Evolutionary conservation across 2,113 vertebrate genomes (phyloP).

Genomic region (Salvelinus namaycush): DNA sequence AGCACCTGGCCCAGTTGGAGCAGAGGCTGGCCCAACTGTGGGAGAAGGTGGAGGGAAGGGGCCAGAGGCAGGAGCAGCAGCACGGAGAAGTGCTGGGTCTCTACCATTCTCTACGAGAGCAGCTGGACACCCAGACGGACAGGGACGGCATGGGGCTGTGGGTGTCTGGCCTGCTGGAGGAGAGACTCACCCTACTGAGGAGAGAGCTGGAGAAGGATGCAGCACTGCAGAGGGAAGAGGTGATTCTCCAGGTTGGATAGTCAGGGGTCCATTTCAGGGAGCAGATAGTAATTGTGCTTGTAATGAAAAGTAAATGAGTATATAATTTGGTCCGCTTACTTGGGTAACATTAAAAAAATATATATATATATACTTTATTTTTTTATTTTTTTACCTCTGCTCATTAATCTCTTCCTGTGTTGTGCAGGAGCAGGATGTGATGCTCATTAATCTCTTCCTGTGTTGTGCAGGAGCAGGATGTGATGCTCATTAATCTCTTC

Average conservation of each 20-base stretch:
- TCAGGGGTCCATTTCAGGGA: not conserved
- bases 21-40: constrained; percentile 75
- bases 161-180: constrained; percentile 63
- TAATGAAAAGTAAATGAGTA: too few relatives aligned
- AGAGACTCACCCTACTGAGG: constrained; percentile 51
- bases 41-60: constrained; percentile 60
- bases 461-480: too few relatives aligned
- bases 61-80: constrained; percentile 59
- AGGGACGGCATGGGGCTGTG: constrained; percentile 43
- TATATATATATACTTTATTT: not conserved
- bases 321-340: not conserved
- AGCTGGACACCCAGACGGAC: constrained; percentile 51
- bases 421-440: too few relatives aligned
- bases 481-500: not conserved
- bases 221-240: constrained; percentile 36
- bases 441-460: too few relatives aligned
- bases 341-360: too few relatives aligned
- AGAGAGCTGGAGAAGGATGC: constrained; percentile 48
- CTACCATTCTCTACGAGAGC: constrained; percentile 71
- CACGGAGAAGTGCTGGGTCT: constrained; percentile 69
- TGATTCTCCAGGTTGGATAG: constrained; percentile 15
- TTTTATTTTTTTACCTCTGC: constrained; percentile 36
- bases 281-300: too few relatives aligned
- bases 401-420: too few relatives aligned
- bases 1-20: constrained; percentile 72